These are phyloP conservation scores for Cyanoderma ruficeps DNA, from an alignment of 2,113 vertebrate species.

Conservation along the genomic window DNA sequence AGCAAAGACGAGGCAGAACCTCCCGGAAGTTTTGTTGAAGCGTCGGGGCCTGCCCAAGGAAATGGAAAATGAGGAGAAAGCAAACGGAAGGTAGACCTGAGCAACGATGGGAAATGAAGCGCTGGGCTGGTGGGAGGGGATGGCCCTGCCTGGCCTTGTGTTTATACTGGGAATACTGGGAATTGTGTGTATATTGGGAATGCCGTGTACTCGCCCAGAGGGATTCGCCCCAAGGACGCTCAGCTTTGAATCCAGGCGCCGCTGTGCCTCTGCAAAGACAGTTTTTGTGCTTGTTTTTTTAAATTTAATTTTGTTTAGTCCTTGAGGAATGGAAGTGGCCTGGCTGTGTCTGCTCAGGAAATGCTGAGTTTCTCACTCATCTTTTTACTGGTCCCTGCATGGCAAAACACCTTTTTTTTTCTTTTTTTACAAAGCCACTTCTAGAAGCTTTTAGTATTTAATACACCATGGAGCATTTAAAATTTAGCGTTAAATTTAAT, in stretches of 20 bases:
- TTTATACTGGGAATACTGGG: background rate
- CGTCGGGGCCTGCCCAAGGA: rapidly evolving
- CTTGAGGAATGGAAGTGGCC: background rate
- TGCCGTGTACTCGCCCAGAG: background rate
- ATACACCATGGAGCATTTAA: background rate
- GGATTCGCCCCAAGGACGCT: background rate
- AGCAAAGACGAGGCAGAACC: background rate
- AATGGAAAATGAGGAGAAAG: background rate
- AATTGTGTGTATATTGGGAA: background rate
- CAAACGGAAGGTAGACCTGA: background rate
- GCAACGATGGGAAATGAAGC: rapidly evolving
- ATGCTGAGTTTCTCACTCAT: background rate
- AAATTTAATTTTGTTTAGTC: background rate
- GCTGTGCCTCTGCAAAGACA: background rate
- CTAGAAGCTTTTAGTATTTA: background rate
- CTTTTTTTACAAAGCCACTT: background rate
- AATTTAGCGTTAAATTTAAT: background rate
- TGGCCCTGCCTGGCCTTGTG: no score
- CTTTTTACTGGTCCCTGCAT: background rate
- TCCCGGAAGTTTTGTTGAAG: background rate
- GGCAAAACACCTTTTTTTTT: background rate
- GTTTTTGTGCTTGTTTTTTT: no score
- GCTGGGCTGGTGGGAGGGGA: background rate
- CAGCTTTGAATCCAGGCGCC: background rate
- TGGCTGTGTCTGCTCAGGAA: background rate